A percentile compares a stretch with the other conserved stretches of the same genome.
Conservation (phyloP, 2,888 invertebrate genomes). For the Drosophila recens region DNA sequence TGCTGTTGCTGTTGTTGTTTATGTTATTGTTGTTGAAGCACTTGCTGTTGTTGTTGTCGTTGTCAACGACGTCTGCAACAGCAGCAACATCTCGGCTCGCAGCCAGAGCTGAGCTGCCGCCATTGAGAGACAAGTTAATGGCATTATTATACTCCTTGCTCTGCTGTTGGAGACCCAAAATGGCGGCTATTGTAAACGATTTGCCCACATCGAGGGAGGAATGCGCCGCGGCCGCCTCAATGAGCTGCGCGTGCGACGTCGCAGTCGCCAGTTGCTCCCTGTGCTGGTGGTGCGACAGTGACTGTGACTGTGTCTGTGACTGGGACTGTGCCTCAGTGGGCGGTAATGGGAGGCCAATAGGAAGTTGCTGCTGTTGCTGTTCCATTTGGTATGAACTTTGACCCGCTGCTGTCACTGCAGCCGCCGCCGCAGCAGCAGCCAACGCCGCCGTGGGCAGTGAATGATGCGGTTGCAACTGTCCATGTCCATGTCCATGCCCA, state of each 20-base stretch:
- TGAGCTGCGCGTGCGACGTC: slow-evolving; percentile 79
- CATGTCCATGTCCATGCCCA: slow-evolving; percentile 56
- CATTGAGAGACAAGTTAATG: slow-evolving; percentile 85
- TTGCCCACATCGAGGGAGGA: slow-evolving; percentile 87
- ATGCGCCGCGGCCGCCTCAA: slow-evolving; percentile 81
- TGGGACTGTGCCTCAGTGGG: slow-evolving; percentile 55
- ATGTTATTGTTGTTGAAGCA: slow-evolving; percentile 58
- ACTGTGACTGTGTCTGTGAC: too few relatives aligned
- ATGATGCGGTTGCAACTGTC: slow-evolving; percentile 74
- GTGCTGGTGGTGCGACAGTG: slow-evolving; percentile 40
- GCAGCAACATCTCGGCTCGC: slow-evolving; percentile 28
- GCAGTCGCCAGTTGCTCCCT: slow-evolving; percentile 73
- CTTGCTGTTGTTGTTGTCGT: slow-evolving; percentile 61
- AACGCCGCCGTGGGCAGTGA: slow-evolving; percentile 76
- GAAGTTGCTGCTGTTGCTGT: slow-evolving; percentile 63
- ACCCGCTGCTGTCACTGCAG: slow-evolving; percentile 69
- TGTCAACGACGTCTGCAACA: slow-evolving; percentile 52
- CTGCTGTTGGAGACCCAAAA: slow-evolving; percentile 90
- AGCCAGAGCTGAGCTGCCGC: slow-evolving; percentile 40
- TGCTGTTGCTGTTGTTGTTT: slow-evolving; percentile 43
- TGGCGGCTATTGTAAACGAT: slow-evolving; percentile 95
- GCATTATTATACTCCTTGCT: slow-evolving; percentile 84
- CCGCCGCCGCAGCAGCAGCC: slow-evolving; percentile 72
- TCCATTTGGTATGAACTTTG: slow-evolving; percentile 79
- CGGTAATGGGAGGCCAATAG: slow-evolving; percentile 62